Conservation (phyloP, 2,113 vertebrate species). For the Microtus pennsylvanicus region DNA sequence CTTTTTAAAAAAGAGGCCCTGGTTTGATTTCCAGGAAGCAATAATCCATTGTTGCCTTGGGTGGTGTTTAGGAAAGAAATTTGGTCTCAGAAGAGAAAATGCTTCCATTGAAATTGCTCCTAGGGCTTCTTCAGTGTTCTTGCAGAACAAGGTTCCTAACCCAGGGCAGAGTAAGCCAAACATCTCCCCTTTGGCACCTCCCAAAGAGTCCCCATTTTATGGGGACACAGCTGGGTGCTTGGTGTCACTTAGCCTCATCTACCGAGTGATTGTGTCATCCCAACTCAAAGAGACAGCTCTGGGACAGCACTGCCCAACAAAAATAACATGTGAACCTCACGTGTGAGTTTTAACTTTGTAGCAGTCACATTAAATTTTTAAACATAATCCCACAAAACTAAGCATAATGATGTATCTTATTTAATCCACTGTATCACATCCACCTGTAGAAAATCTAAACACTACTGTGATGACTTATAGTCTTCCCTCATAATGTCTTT, state of each 20-base stretch:
- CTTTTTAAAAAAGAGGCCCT: constrained; percentile 51
- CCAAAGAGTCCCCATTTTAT: neutral
- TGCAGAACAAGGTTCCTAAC: neutral
- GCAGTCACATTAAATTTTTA: neutral
- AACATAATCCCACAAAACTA: neutral
- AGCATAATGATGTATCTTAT: neutral
- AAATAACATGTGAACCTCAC: neutral
- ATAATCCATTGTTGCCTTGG: constrained; percentile 77
- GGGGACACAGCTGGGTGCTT: neutral
- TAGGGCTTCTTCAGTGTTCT: constrained; percentile 39
- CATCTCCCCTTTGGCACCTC: neutral
- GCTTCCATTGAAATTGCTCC: constrained; percentile 65
- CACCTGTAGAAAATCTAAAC: neutral
- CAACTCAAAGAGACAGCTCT: neutral
- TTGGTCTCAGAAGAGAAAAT: constrained; percentile 54
- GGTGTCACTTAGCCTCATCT: neutral
- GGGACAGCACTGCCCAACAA: neutral
- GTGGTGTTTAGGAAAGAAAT: constrained; percentile 71
- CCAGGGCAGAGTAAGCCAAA: neutral
- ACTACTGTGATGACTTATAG: neutral
- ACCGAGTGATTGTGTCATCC: neutral
- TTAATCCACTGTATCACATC: neutral
- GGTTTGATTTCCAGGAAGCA: constrained; percentile 78
- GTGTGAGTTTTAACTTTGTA: neutral
- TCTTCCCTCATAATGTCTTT: neutral